Evolutionary conservation across 2,888 invertebrate genomes (phyloP), one percentile per base, ranked within the genome.

Genomic region (Drosophila austrosaltans): DNA sequence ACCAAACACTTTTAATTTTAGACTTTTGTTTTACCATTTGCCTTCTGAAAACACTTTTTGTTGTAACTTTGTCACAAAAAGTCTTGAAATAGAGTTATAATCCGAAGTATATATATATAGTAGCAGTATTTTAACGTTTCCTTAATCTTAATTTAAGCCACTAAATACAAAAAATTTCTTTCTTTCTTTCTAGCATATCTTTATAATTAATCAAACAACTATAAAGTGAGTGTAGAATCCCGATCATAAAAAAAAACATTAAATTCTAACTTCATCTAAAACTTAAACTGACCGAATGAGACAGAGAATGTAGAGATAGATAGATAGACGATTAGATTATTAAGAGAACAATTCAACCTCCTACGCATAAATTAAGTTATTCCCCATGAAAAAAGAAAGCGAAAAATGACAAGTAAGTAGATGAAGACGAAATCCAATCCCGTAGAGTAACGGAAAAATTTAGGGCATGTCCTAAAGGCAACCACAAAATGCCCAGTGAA

Each of bases 401-500:
- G 10, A 36, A 36, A 36, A 36, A 48, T 25, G 10, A 12, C 25
- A 54, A 54, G 20, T 30, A 57, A 57, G 57, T 36, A 36, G 57
- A 48, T 25, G 22, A 25, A 25, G 48, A 48, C 48, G 48, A 48
- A 48, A 48, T 48, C 48, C 48, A 48, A 48, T 48, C 25, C 48
- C 48, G 16, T 4, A 48, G 25, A 48, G 48, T 48, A 48, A 48
- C 36, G 57, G 57, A 39, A 57, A 36, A 36, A 22, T 57, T 39
- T 57, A 12, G 36, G 53, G 36, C n/a, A 20, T 56, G 56, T 36
- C 56, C 32, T 30, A 20, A 36, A 36, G 36, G 36, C 36, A 57
- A 39, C 57, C 57, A 57, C 57, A 57, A 57, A 57, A 54, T 54
- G 53, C 53, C 28, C 53, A 54, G 53, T 3, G 16, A 32, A 56